A percentile compares a stretch with the other conserved stretches of the same genome.
These are phyloP conservation scores for Bubo bubo DNA, from an alignment of 2,113 vertebrate genomes.

Conservation along the genomic window DNA sequence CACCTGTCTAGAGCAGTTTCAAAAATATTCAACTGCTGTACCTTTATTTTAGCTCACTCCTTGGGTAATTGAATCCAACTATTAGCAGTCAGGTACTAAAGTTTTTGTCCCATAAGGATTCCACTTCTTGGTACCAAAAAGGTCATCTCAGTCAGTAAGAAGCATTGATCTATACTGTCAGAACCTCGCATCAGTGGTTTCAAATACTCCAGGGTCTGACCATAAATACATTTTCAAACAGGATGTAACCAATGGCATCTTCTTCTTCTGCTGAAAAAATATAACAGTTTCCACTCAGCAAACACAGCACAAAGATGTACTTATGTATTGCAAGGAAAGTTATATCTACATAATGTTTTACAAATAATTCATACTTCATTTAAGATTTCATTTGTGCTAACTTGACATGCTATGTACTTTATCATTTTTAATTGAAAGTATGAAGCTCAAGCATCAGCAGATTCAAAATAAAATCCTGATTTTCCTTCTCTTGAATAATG, in stretches of 20 bases:
- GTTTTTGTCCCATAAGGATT: slow-evolving; percentile 40
- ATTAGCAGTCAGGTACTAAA: slow-evolving; percentile 17
- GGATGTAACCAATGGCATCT: neutral
- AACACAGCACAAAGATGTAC: neutral
- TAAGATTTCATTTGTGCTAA: neutral
- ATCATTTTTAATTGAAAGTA: neutral
- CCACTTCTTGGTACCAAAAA: slow-evolving; percentile 51
- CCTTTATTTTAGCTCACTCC: neutral
- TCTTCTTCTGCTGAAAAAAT: slow-evolving; percentile 9
- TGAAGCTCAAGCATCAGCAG: neutral
- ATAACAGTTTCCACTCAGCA: neutral
- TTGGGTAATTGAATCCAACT: slow-evolving; percentile 24
- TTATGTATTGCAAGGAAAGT: neutral
- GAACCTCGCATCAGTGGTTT: slow-evolving; percentile 20
- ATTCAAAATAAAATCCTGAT: neutral
- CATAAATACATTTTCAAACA: slow-evolving; percentile 50
- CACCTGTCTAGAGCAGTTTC: neutral
- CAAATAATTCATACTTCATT: slow-evolving; percentile 24
- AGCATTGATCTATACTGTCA: slow-evolving; percentile 48
- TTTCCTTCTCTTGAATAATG: neutral
- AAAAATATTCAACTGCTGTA: neutral
- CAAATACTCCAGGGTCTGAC: slow-evolving; percentile 4
- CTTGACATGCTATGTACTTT: neutral
- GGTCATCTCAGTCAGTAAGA: slow-evolving; percentile 44
- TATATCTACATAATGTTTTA: neutral